These are phyloP conservation scores for Subanguina moxae DNA, from an alignment of 1,140 invertebrate genomes.

Conservation along the genomic window DNA sequence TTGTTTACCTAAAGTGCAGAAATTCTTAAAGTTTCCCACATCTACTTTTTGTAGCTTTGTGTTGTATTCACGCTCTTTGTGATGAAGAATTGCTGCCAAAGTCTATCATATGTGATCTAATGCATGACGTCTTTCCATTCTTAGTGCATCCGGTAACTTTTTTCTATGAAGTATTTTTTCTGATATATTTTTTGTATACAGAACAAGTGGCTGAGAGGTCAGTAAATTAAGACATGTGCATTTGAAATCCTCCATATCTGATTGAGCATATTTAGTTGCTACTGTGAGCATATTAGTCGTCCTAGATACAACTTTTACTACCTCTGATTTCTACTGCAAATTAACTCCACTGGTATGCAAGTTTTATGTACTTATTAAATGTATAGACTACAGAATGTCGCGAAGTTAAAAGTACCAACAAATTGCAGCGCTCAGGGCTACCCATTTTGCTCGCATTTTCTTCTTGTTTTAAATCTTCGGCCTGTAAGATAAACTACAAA, in stretches of 20 bases:
- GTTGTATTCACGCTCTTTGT: conserved; percentile 36
- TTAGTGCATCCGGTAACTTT: conserved; percentile 42
- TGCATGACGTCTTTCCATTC: conserved; percentile 42
- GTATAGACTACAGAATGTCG: no score
- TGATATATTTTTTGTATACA: conserved; percentile 12
- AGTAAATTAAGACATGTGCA: no score
- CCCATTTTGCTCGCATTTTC: no score
- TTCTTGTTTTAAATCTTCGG: no score
- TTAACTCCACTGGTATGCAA: conserved; percentile 29
- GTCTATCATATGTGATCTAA: conserved; percentile 28
- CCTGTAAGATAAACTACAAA: no score
- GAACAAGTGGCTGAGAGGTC: conserved; percentile 42
- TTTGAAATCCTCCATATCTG: no score
- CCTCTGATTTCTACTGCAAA: conserved; percentile 43
- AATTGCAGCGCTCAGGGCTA: no score
- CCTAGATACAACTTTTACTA: conserved; percentile 32
- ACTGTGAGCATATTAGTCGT: conserved; percentile 41
- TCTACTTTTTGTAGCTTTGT: conserved; percentile 4
- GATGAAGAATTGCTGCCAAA: conserved; percentile 30
- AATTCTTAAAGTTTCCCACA: no score
- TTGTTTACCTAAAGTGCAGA: no score
- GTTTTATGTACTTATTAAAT: no score
- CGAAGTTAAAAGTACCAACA: no score
- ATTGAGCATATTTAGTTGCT: neutral
- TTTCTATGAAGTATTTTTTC: neutral